Base-by-base conservation (phyloP, 2,797 vertebrate genomes). In the Channa striata region DNA sequence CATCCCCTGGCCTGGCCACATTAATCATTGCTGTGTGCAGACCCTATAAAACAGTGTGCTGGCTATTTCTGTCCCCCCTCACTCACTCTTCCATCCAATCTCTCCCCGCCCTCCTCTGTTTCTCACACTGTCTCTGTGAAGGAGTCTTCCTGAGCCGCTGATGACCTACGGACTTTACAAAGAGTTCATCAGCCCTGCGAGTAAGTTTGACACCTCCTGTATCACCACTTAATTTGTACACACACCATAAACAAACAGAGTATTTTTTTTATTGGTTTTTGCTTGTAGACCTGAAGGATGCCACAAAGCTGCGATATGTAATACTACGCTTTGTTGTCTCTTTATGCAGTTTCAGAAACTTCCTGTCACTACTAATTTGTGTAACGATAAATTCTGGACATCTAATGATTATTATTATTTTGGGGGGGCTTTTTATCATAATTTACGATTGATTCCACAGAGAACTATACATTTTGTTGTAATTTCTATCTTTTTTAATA, bases 161-260 rank as follows among this genome's bases (percentile, higher is more conserved):
- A 99, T 99, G 98, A 99, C 97, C 43, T 97, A 98, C 0, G 95
- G 95, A 81, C 93, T 98, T 84, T 97, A 98, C 49, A 96, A 96
- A 92, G 96, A 98, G 74, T 98, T 99, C 93, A 98, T 99, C 84
- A 63, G 94, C 87, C 97, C 94, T 74, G 96, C 96, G 71, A 99
- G 97, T 99, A 96, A 97, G 93, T 96, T 92, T 86, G 58, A 69
- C 68, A 48, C 50, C 44, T 59, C 76, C 50, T 62, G 19, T 21
- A 53, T 63, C 40, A 46, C 42, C 49, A 58, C 39, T 68, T 58
- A 30, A 59, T 78, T 16, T 30, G 19, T 72, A 36, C 48, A 5
- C 48, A 67, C 21, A 65, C 8, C 40, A 23, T 53, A 21, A 40
- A 42, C 25, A 68, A 70, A 74, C 44, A 71, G 19, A n/a, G n/a